Evolutionary conservation across 2,888 invertebrate genomes (phyloP).

Genomic region (Tiphia femorata): DNA sequence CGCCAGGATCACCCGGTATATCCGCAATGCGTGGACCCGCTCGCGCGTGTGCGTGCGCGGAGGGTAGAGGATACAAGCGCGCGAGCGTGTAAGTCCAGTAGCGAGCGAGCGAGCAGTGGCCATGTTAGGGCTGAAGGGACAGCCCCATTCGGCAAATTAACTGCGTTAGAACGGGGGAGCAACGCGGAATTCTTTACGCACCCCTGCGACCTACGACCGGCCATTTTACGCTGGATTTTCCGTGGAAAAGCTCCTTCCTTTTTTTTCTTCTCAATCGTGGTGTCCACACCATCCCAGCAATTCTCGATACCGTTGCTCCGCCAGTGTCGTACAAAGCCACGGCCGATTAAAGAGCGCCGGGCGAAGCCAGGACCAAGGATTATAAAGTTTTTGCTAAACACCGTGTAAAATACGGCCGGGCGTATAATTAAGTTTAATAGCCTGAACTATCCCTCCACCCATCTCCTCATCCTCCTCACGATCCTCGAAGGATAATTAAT

Average conservation of each 20-base stretch:
- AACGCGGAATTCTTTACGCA: slow-evolving; percentile 60
- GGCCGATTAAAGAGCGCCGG: too few species aligned
- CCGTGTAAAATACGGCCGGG: too few species aligned
- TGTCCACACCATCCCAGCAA: too few species aligned
- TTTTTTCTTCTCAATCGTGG: slow-evolving; percentile 3
- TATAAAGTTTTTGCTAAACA: too few species aligned
- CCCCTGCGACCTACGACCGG: slow-evolving; percentile 55
- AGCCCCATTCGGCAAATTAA: slow-evolving; percentile 67
- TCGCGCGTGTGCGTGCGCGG: not conserved
- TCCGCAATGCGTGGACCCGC: not conserved
- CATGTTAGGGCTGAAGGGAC: slow-evolving; percentile 59
- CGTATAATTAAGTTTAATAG: too few species aligned
- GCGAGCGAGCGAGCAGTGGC: slow-evolving; percentile 49
- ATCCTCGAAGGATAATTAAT: too few species aligned
- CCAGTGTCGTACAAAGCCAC: too few species aligned
- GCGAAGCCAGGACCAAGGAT: too few species aligned
- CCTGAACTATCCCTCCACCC: too few species aligned
- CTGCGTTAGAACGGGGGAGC: slow-evolving; percentile 58
- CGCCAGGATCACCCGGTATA: slow-evolving; percentile 57
- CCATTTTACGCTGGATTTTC: slow-evolving; percentile 63
- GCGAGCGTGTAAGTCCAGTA: slow-evolving; percentile 13
- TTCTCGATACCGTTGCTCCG: too few species aligned
- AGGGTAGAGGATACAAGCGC: too few species aligned
- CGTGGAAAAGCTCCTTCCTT: slow-evolving; percentile 33
- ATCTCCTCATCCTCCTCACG: too few species aligned